Evolutionary conservation across 2,888 invertebrate genomes (phyloP).

Genomic region (Andrena hattorfiana): DNA sequence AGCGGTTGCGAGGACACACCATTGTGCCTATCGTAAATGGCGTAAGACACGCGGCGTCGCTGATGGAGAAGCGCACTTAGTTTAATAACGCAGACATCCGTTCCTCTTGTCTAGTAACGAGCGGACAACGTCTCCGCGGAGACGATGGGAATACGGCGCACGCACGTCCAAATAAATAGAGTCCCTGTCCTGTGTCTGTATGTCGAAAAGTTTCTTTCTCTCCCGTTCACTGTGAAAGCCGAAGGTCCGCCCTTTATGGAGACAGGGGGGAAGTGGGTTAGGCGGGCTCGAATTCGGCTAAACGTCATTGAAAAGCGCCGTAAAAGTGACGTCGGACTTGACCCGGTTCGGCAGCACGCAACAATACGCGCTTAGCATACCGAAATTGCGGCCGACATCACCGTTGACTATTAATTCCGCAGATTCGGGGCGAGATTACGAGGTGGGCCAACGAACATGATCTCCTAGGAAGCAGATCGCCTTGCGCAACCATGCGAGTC

Average conservation of each 20-base stretch:
- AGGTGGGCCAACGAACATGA: not conserved
- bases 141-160: slow-evolving; percentile 37
- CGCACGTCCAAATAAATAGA: too few species aligned
- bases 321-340: slow-evolving; percentile 67
- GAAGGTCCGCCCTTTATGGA: not conserved
- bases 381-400: slow-evolving; percentile 40
- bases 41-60: slow-evolving; percentile 24
- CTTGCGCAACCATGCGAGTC: not conserved
- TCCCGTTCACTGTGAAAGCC: not conserved
- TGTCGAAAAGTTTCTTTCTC: not conserved
- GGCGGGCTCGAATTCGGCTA: slow-evolving; percentile 27
- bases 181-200: too few species aligned
- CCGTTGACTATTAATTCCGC: slow-evolving; percentile 31
- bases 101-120: slow-evolving; percentile 30
- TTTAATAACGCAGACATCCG: slow-evolving; percentile 49
- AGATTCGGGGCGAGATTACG: slow-evolving; percentile 27
- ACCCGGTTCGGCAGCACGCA: slow-evolving; percentile 55
- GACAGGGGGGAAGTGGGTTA: slow-evolving; percentile 19
- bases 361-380: slow-evolving; percentile 61
- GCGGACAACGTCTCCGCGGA: slow-evolving; percentile 11
- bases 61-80: slow-evolving; percentile 45
- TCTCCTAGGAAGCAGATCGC: not conserved
- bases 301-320: slow-evolving; percentile 54
- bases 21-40: slow-evolving; percentile 6
- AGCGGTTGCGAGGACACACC: slow-evolving; percentile 2